Percentiles rank a stretch among this genome's conserved stretches.
Conservation (phyloP, 2,888 invertebrate genomes). For the Cheilosia impressa region DNA sequence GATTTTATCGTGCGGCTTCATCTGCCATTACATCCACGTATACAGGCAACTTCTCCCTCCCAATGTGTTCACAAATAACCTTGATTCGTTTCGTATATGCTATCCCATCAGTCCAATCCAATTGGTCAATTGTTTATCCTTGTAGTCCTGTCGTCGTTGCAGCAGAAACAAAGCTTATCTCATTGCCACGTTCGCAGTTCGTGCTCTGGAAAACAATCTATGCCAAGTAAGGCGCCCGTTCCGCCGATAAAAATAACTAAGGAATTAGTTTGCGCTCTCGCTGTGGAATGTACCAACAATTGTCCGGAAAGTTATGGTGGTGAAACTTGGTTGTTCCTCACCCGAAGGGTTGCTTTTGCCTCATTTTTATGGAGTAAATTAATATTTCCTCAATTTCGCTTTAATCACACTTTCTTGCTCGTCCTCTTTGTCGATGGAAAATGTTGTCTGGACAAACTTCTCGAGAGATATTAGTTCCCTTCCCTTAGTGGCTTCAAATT, state of each 20-base stretch:
- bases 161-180: conserved; percentile 60
- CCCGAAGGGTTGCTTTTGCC: conserved; percentile 9
- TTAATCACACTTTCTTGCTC: conserved; percentile 64
- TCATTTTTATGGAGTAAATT: conserved; percentile 66
- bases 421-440: conserved; percentile 24
- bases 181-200: conserved; percentile 23
- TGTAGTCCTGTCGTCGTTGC: conserved; percentile 56
- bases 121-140: conserved; percentile 73
- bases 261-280: conserved; percentile 51
- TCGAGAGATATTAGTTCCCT: conserved; percentile 44
- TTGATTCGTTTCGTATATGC: conserved; percentile 48
- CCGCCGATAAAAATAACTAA: conserved; percentile 52
- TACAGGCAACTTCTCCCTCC: conserved; percentile 19
- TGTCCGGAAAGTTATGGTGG: conserved; percentile 58
- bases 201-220: conserved; percentile 15
- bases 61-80: conserved; percentile 66
- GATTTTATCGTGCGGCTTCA: conserved; percentile 47
- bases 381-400: conserved; percentile 70
- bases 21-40: conserved; percentile 51
- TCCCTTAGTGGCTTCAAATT: conserved; percentile 46
- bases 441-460: conserved; percentile 49
- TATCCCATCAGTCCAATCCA: conserved; percentile 63
- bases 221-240: conserved; percentile 12
- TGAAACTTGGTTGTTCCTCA: conserved; percentile 34
- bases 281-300: conserved; percentile 44